Evolutionary conservation across 1,140 invertebrate species (phyloP), one percentile per base, ranked within the genome.

Genomic region (Thalassaphorura encarpata): DNA sequence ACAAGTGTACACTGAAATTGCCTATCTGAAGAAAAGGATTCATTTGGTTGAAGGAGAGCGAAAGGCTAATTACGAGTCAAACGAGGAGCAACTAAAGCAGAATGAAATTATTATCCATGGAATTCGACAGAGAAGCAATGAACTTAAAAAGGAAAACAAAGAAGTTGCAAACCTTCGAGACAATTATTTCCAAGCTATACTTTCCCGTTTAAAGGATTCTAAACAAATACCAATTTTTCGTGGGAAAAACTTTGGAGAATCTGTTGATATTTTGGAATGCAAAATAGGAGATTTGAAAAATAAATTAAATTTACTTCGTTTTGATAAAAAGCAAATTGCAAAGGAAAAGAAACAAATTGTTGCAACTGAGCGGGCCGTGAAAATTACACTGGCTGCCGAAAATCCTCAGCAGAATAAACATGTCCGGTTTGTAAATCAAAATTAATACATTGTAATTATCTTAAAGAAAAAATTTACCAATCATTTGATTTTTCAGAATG

Each of bases 31-130:
- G 33, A 58, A 59, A 40, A 2, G 60, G 13, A 61, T 64, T 41
- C 60, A 64, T 27, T 31, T 64, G 1, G 59, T 64, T 3, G 63
- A 64, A 58, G 63, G 63, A 19, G 63, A 64, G 27, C 42, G 63
- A 18, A 61, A 61, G 45, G 59, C 63, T 6, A 61, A 64, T 45
- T 64, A 60, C 28, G 59, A 64, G 23, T 52, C 43, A 0, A 61
- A 64, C 47, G 63, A 64, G 52, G 59, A 42, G 26, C 16, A 46
- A 19, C 19, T 64, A 4, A 61, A 61, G 51, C 56, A 60, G 24
- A 64, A 64, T 52, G 60, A 64, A 45, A 39, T n/a, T 2, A 28
- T 13, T 13, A 52, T 64, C 1, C 28, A 55, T 27, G 28, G 56
- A 48, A 33, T 64, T 3, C 46, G 54, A 27, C 47, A 60, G 46